Base-by-base conservation (phyloP, 2,113 vertebrate genomes). In the Epinephelus lanceolatus region DNA sequence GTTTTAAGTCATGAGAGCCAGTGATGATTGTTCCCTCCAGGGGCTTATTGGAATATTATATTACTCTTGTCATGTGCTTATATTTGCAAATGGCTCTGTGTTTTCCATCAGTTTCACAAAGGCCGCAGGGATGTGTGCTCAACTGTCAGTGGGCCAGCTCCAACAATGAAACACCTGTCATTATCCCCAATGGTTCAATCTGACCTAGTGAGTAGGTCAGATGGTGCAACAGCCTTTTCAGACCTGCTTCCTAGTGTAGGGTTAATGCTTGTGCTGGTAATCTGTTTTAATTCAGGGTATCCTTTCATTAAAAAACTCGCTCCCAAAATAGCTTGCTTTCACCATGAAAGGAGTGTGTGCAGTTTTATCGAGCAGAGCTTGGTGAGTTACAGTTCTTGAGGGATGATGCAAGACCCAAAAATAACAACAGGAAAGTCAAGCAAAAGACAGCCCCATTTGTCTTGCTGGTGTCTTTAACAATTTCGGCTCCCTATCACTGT, bases 321-420 rank as follows among this genome's bases (percentile, higher is more conserved):
- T 68, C 63, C 33, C 21, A 60, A 74, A 79, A 88, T 71, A 85
- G 62, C 12, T 23, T 37, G 61, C 10, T 27, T 87, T 93, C 78
- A 90, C 91, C 91, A 87, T 91, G 90, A 92, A 90, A 89, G 90
- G 85, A 85, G 53, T 56, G 86, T 19, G 51, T 61, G 68, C 71
- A 72, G 60, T 81, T 88, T 87, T 78, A 86, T 78, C 70, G 60
- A 47, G 65, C 51, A 47, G 78, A 66, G 42, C 71, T 71, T 45
- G 51, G 49, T 72, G 68, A 77, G 85, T 80, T 86, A 65, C 71
- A 83, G 78, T 80, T 83, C 81, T 89, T 85, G 4, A 45, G 62
- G 59, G 62, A 81, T 93, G 93, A 91, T 81, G 92, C 79, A 92
- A 90, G 85, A 51, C 23, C 86, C 83, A 65, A 89, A 93, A 92